Conservation (phyloP, 2,797 vertebrate species). For the Amblyopsis hoosieri region DNA sequence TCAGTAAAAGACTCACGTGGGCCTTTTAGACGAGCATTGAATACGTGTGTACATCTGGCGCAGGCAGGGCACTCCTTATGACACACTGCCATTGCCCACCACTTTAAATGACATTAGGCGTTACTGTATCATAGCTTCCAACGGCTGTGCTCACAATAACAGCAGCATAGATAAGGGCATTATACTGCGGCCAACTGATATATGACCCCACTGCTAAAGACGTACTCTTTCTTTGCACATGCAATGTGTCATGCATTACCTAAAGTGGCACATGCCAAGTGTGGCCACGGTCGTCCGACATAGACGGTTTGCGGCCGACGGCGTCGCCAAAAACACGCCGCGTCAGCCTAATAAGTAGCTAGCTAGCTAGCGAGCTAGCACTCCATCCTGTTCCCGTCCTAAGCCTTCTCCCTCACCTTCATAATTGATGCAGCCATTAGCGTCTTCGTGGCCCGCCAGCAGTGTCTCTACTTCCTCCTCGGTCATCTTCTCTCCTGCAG, state of each 20-base stretch:
- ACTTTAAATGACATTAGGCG: not conserved
- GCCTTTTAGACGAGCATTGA: slow-evolving; percentile 4
- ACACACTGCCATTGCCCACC: not conserved
- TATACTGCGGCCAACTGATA: not conserved
- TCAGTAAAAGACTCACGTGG: slow-evolving; percentile 16
- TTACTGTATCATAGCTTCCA: not conserved
- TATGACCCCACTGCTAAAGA: not conserved
- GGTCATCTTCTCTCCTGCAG: slow-evolving; percentile 91
- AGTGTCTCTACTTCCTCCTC: slow-evolving; percentile 94
- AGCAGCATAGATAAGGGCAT: not conserved
- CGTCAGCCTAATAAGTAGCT: slow-evolving; percentile 1
- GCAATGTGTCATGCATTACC: not conserved
- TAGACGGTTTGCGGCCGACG: not conserved
- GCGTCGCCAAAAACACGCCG: not conserved
- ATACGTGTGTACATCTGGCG: slow-evolving; percentile 2
- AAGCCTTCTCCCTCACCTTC: slow-evolving; percentile 81
- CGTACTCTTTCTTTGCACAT: not conserved
- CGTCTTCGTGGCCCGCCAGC: slow-evolving; percentile 91
- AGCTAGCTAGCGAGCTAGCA: not conserved
- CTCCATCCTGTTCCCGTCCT: not conserved
- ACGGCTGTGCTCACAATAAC: not conserved
- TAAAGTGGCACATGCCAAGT: not conserved
- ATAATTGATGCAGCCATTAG: slow-evolving; percentile 95
- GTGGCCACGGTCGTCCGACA: not conserved
- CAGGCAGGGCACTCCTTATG: slow-evolving; percentile 9